These are phyloP conservation scores for Lutjanus erythropterus DNA, from an alignment of 2,113 vertebrate species.

Conservation along the genomic window DNA sequence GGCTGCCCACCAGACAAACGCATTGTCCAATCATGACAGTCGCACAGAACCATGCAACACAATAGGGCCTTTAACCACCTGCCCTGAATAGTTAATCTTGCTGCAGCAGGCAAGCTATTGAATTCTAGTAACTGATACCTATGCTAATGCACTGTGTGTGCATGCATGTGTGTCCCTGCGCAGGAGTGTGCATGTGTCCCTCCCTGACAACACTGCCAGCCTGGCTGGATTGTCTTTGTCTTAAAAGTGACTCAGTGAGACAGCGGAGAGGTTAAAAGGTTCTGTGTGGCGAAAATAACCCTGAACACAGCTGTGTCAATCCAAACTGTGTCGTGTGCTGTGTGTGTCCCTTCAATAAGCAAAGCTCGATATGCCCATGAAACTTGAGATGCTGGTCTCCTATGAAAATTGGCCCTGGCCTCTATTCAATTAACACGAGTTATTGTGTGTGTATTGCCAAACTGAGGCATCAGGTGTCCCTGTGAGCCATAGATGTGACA, in stretches of 20 bases:
- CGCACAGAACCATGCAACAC: slow-evolving; percentile 79
- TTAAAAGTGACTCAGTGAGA: slow-evolving; percentile 65
- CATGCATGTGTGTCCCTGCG: slow-evolving; percentile 36
- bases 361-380: slow-evolving; percentile 48
- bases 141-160: slow-evolving; percentile 70
- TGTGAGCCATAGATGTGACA: slow-evolving; percentile 26
- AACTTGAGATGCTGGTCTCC: slow-evolving; percentile 72
- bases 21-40: slow-evolving; percentile 77
- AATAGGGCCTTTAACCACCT: slow-evolving; percentile 86
- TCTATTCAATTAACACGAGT: slow-evolving; percentile 72
- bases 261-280: slow-evolving; percentile 70
- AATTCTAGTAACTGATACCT: slow-evolving; percentile 86
- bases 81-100: slow-evolving; percentile 86
- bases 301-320: slow-evolving; percentile 46
- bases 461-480: slow-evolving; percentile 70
- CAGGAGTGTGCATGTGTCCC: slow-evolving; percentile 28
- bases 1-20: slow-evolving; percentile 77
- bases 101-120: slow-evolving; percentile 85
- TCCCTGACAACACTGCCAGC: slow-evolving; percentile 54
- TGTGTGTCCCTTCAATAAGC: slow-evolving; percentile 37
- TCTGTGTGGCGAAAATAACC: slow-evolving; percentile 47
- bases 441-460: slow-evolving; percentile 67
- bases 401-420: slow-evolving; percentile 56
- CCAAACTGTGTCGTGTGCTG: slow-evolving; percentile 9
- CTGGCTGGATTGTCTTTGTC: slow-evolving; percentile 58